A percentile compares a stretch with the other conserved stretches of the same genome.
Evolutionary conservation across 35 echinoderm and acorn worm genomes (phyloP).

Genomic region (Acanthaster planci): DNA sequence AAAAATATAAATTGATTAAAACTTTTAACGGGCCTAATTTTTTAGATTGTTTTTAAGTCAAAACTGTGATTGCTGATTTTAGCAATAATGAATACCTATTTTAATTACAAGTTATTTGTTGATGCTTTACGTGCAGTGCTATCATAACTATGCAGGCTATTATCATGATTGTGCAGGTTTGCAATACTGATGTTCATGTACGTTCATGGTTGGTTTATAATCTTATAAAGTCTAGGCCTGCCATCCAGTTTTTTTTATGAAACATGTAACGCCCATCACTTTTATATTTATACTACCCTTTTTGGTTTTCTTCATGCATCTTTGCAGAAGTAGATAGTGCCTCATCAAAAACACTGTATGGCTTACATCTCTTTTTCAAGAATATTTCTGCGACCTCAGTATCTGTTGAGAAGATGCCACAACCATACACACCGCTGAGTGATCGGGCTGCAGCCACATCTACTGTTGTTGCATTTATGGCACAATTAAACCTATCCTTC

Average conservation of each 20-base stretch:
- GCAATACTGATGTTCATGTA: not conserved
- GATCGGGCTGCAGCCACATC: not conserved
- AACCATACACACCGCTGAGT: no score
- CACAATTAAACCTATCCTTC: constrained; percentile 33
- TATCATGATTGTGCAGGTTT: not conserved
- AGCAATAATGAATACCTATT: not conserved
- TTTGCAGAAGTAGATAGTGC: no score
- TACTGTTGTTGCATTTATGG: constrained; percentile 30
- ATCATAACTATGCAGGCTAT: not conserved
- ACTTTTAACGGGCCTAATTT: not conserved
- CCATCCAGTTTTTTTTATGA: not conserved
- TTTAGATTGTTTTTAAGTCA: not conserved
- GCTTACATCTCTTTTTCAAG: constrained; percentile 2
- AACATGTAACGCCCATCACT: no score
- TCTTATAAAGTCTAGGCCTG: no score
- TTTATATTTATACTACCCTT: no score
- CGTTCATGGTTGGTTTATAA: not conserved
- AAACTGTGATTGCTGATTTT: not conserved
- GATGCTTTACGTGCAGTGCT: no score
- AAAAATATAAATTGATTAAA: not conserved
- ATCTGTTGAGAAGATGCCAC: no score
- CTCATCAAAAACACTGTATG: no score
- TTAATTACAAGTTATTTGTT: no score
- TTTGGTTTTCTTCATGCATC: no score
- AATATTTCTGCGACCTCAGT: no score